Percentiles rank a stretch among this genome's conserved stretches.
Conservation (phyloP, 2,113 vertebrate species). For the Asarcornis scutulata region DNA sequence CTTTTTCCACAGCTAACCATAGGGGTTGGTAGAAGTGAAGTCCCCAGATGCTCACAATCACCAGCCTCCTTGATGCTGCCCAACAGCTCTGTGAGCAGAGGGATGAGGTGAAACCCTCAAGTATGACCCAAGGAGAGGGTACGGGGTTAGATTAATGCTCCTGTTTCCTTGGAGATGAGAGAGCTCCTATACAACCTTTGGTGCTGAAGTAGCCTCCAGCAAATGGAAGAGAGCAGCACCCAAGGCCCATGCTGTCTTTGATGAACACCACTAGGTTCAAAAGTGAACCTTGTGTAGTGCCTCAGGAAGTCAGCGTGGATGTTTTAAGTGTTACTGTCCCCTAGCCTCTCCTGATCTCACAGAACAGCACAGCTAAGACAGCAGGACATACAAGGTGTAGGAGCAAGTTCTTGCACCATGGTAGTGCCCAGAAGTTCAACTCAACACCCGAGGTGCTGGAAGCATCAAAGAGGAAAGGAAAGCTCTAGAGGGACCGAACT, state of each 20-base stretch:
- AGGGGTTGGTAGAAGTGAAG: neutral
- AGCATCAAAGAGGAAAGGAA: neutral
- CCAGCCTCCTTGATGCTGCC: neutral
- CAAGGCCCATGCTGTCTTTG: neutral
- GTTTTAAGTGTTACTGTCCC: neutral
- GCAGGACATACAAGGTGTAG: neutral
- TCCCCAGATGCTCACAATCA: neutral
- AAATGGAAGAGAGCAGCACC: neutral
- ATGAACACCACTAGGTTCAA: neutral
- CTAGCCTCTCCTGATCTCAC: neutral
- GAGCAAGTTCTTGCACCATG: neutral
- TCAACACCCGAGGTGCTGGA: rapidly evolving
- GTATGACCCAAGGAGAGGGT: rapidly evolving
- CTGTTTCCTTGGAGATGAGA: neutral
- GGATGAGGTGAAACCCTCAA: neutral
- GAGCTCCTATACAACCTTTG: neutral
- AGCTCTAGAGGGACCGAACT: neutral
- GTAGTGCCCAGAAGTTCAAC: neutral
- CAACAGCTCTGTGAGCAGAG: neutral
- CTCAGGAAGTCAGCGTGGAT: neutral
- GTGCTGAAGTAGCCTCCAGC: neutral
- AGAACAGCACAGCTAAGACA: neutral
- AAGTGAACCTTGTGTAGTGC: neutral
- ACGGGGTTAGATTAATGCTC: neutral
- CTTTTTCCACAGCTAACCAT: neutral